These are phyloP conservation scores for Xestia rhomboidea DNA, from an alignment of 2,888 invertebrate species.

Conservation along the genomic window DNA sequence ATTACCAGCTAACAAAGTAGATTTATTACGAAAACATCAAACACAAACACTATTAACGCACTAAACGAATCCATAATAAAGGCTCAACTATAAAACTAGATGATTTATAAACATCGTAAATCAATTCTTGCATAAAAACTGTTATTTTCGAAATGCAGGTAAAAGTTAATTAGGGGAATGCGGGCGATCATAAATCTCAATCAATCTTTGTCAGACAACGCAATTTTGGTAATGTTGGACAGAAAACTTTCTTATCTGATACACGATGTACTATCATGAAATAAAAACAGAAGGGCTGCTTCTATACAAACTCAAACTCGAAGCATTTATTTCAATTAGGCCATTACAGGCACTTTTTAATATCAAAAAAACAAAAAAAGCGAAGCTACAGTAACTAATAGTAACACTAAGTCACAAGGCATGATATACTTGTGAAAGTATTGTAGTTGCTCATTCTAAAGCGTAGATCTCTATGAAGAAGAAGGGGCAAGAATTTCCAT, in stretches of 20 bases:
- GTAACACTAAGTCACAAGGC: too few species aligned
- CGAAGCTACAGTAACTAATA: too few species aligned
- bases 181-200: slow-evolving; percentile 78
- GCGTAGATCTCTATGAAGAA: too few species aligned
- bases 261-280: slow-evolving; percentile 28
- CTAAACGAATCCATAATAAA: slow-evolving; percentile 14
- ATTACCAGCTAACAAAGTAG: slow-evolving; percentile 11
- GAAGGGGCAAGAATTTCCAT: too few species aligned
- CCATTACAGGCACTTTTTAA: too few species aligned
- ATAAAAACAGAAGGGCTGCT: slow-evolving; percentile 19
- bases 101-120: slow-evolving; percentile 43
- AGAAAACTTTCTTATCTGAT: slow-evolving; percentile 68
- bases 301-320: neutral
- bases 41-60: slow-evolving; percentile 33
- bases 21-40: slow-evolving; percentile 38
- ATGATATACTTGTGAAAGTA: too few species aligned
- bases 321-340: too few species aligned
- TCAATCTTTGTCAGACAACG: slow-evolving; percentile 78
- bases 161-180: slow-evolving; percentile 70
- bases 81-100: slow-evolving; percentile 17
- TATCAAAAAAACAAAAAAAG: too few species aligned
- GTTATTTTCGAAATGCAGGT: slow-evolving; percentile 68
- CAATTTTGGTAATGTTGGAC: slow-evolving; percentile 72
- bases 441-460: too few species aligned
- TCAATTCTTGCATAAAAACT: slow-evolving; percentile 33